Base-by-base conservation (phyloP, 2,113 vertebrate genomes). In the Erythrocebus patas region DNA sequence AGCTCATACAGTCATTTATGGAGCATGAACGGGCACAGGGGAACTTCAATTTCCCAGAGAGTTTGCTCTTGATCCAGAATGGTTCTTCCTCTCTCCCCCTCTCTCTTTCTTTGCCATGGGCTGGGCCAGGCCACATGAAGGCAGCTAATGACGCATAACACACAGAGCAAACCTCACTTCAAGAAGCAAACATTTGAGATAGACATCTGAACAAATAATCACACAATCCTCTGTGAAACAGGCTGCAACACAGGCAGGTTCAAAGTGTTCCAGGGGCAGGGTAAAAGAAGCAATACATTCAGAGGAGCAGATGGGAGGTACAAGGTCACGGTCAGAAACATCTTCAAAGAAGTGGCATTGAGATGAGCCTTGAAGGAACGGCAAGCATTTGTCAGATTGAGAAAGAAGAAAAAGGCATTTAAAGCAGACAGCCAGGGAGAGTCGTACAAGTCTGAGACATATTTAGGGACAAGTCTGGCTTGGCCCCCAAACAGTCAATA, bases 261-360 rank as follows among this genome's bases (percentile, higher is more conserved):
- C 76, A 18, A 38, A 95, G 84, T n/a, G 30, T 78, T 76, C 94
- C 45, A 9, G 61, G 80, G 92, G 22, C 64, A 35, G 27, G 23
- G 16, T 7, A 73, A 76, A 85, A 89, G 50, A 43, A 91, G 48
- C 17, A 61, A 45, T 70, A 57, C 16, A 57, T n/a, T 73, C 78
- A 75, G 64, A 89, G 32, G 45, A 18, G 22, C 25, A 20, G 6
- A 70, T 43, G 68, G 48, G 43, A 72, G 17, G 30, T 50, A 66
- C 3, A 55, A 93, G 80, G 40, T 50, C 87, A 95, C 90, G 59
- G 80, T 89, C 76, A 90, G 84, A 87, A 82, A 94, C 91, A 50
- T 82, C 85, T 89, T 88, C 72, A 38, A 48, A 91, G 57, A 61
- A 52, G 14, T 18, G 25, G 57, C 86, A 70, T 7, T 20, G 76